Evolutionary conservation across 2,888 invertebrate genomes (phyloP).

Genomic region (Brachyopa scutellaris): DNA sequence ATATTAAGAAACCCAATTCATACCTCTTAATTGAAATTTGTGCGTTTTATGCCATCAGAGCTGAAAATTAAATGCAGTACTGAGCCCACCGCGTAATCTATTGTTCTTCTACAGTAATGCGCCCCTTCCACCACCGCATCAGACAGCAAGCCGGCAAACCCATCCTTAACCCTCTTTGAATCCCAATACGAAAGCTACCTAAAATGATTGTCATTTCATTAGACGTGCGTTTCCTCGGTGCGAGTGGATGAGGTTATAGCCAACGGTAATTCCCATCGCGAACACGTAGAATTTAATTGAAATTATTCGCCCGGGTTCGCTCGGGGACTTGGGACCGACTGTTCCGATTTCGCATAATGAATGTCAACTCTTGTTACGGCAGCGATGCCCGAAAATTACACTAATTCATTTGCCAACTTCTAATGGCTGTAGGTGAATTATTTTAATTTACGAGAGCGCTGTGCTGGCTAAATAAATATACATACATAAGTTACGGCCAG

Average conservation of each 20-base stretch:
- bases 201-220: conserved; percentile 14
- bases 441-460: conserved; percentile 42
- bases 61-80: conserved; percentile 14
- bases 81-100: conserved; percentile 9
- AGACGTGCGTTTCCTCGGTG: conserved; percentile 6
- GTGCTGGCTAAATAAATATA: conserved; percentile 37
- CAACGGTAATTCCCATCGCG: not conserved
- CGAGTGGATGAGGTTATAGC: not conserved
- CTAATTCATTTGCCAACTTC: conserved; percentile 41
- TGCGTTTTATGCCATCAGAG: not conserved
- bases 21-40: conserved; percentile 21
- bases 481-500: conserved; percentile 29
- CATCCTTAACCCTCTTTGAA: not conserved
- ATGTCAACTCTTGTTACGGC: conserved; percentile 15
- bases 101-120: not conserved
- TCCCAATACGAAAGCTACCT: not conserved
- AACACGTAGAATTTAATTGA: conserved; percentile 30
- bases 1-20: not conserved
- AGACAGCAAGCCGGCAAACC: no score
- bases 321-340: not conserved
- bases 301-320: conserved; percentile 28
- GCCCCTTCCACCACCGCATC: not conserved
- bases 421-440: conserved; percentile 42
- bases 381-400: conserved; percentile 13
- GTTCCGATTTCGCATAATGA: not conserved